Evolutionary conservation across 2,888 invertebrate genomes (phyloP).

Genomic region (Lomographa bimaculata): DNA sequence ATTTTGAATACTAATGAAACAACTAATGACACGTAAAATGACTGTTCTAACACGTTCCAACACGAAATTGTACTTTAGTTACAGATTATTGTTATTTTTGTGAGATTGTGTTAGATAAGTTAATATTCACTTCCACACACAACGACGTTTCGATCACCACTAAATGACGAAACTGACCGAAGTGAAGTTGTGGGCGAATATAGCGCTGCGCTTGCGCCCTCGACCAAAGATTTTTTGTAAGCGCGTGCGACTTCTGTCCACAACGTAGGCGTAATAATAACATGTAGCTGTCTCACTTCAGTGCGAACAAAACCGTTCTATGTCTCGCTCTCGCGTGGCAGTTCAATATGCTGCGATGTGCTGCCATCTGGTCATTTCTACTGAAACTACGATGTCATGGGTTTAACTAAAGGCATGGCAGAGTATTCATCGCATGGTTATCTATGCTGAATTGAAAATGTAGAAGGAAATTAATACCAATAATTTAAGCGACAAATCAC

Average conservation of each 20-base stretch:
- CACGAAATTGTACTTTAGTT: conserved; percentile 77
- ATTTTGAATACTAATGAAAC: conserved; percentile 72
- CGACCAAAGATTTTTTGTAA: conserved; percentile 73
- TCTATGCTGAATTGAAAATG: conserved; percentile 1
- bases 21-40: conserved; percentile 76
- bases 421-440: conserved; percentile 1
- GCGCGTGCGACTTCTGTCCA: conserved; percentile 77
- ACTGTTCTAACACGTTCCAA: conserved; percentile 70
- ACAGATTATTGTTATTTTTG: conserved; percentile 79
- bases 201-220: conserved; percentile 78
- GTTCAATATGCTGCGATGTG: conserved; percentile 40
- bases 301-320: conserved; percentile 29
- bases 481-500: too few relatives aligned
- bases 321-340: conserved; percentile 45
- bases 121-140: conserved; percentile 83
- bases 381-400: conserved; percentile 45
- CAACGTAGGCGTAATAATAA: conserved; percentile 78
- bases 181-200: conserved; percentile 82
- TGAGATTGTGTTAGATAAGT: conserved; percentile 82
- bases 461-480: conserved; percentile 17
- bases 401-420: conserved; percentile 21
- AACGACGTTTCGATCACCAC: conserved; percentile 80
- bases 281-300: conserved; percentile 61
- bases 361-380: conserved; percentile 68
- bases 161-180: conserved; percentile 80